Base-by-base conservation (phyloP, 2,113 vertebrate genomes). In the Onychostruthus taczanowskii region DNA sequence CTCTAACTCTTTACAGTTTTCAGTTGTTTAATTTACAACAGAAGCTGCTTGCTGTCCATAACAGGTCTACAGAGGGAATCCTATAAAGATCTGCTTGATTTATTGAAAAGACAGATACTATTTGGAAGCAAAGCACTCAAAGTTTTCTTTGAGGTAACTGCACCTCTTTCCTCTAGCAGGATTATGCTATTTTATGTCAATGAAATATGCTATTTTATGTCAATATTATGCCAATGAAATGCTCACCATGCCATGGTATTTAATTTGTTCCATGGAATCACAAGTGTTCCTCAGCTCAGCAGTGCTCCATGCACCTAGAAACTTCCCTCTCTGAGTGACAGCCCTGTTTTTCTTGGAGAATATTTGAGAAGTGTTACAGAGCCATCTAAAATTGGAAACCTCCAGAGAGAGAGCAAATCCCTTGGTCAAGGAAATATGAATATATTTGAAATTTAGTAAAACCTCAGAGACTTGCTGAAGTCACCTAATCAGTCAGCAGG, bases 341-440 rank as follows among this genome's bases (percentile, higher is more conserved):
- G 68, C 37, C 56, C 39, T 89, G 84, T 76, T 95, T 95, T 77
- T 69, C 81, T 81, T 93, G 90, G 68, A 69, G 37, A 81, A 69
- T 28, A 52, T 66, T 89, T 80, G 39, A 81, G 64, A 47, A 82
- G 56, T 63, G 66, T 79, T 87, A 79, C 28, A 20, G 74, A 90
- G 23, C 70, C 66, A 88, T 68, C 74, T 87, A 90, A 91, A 95
- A 63, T 27, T 59, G 46, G 88, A 90, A 95, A 52, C 33, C 70
- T 77, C 74, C 20, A 50, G 89, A 68, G 66, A 75, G 63, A 39
- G 66, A 85, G 37, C 62, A 75, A 77, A 68, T 80, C 30, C 59
- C 46, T 77, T 77, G 64, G 69, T 91, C 68, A 89, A 41, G 59
- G 68, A 64, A 66, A 84, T 37, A 89, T 8, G 76, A 80, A 84